Percentiles rank a stretch among this genome's conserved stretches.
phyloP scores from a whole-genome alignment of 2,797 vertebrate species.

The Novumbra hubbsi region DNA sequence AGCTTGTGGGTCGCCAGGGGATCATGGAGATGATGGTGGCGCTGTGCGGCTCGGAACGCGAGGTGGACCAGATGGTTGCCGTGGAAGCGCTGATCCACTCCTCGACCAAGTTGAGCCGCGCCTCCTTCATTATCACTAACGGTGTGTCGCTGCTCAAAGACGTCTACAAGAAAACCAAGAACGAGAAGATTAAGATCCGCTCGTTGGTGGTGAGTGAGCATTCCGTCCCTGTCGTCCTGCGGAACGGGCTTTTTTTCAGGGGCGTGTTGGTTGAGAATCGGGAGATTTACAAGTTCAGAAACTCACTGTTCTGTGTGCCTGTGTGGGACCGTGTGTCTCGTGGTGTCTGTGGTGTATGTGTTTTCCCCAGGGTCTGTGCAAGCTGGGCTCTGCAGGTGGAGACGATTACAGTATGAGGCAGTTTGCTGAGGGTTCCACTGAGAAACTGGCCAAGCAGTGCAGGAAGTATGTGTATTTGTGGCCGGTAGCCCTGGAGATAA shows the following conservation, averaged over 20 bases:
- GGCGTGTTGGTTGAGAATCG: not conserved
- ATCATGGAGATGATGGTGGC: constrained; percentile 99
- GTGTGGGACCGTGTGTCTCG: constrained; percentile 9
- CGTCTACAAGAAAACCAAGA: constrained; percentile 97
- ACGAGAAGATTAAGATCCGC: constrained; percentile 96
- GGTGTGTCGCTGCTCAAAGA: constrained; percentile 91
- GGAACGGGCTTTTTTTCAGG: not conserved
- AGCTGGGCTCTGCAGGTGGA: constrained; percentile 95
- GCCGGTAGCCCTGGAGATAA: not conserved
- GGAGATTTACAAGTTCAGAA: not conserved
- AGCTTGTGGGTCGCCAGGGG: constrained; percentile 84
- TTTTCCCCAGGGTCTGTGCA: constrained; percentile 88
- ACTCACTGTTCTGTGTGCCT: not conserved
- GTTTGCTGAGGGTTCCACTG: constrained; percentile 97
- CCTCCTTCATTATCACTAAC: constrained; percentile 94
- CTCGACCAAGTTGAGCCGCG: constrained; percentile 92
- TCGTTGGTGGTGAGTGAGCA: constrained; percentile 85
- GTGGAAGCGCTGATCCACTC: constrained; percentile 94
- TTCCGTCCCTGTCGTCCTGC: not conserved
- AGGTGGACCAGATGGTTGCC: constrained; percentile 95
- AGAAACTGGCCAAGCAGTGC: constrained; percentile 96
- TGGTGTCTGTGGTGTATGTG: constrained; percentile 17
- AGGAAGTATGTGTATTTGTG: constrained; percentile 82
- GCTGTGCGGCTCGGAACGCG: constrained; percentile 88
- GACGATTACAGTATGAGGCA: constrained; percentile 93